A percentile compares a stretch with the other conserved stretches of the same genome.
phyloP scores from a whole-genome alignment of 1,140 invertebrate species.

The Cryptotermes secundus region DNA sequence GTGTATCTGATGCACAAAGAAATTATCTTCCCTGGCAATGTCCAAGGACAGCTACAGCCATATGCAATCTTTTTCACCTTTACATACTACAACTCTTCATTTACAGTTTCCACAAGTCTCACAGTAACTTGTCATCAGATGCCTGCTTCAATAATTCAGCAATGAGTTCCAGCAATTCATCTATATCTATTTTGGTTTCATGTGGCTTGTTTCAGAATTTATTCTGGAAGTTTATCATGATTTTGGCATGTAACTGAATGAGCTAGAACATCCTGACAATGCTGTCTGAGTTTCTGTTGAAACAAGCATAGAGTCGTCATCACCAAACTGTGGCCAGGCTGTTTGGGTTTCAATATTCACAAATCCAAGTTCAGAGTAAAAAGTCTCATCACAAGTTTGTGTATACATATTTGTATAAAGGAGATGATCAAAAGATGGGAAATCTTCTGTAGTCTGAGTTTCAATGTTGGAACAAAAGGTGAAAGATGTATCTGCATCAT shows the following conservation, averaged over 20 bases:
- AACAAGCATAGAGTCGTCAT: conserved; percentile 43
- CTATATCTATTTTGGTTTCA: conserved; percentile 50
- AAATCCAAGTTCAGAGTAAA: conserved; percentile 54
- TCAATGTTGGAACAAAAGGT: conserved; percentile 51
- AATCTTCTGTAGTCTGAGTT: conserved; percentile 53
- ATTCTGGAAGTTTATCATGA: conserved; percentile 43
- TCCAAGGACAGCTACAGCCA: no score
- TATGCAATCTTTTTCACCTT: not conserved
- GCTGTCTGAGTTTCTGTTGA: conserved; percentile 52
- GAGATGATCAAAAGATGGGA: conserved; percentile 45
- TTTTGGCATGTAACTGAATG: conserved; percentile 40
- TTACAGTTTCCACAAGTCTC: conserved; percentile 12
- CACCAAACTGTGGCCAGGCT: conserved; percentile 47
- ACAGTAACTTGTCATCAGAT: conserved; percentile 30
- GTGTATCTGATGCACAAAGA: no score
- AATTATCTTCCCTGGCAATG: no score
- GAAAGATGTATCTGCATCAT: conserved; percentile 40
- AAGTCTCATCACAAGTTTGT: conserved; percentile 59
- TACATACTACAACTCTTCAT: not conserved
- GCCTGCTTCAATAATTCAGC: conserved; percentile 31
- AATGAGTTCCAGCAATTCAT: conserved; percentile 32
- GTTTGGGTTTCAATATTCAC: conserved; percentile 64
- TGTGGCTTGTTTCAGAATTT: conserved; percentile 46
- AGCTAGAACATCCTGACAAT: conserved; percentile 40
- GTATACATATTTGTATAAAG: conserved; percentile 59